A percentile compares a stretch with the other conserved stretches of the same genome.
phyloP scores from a whole-genome alignment of 1,140 invertebrate species.

The Drosophila repletoides region DNA sequence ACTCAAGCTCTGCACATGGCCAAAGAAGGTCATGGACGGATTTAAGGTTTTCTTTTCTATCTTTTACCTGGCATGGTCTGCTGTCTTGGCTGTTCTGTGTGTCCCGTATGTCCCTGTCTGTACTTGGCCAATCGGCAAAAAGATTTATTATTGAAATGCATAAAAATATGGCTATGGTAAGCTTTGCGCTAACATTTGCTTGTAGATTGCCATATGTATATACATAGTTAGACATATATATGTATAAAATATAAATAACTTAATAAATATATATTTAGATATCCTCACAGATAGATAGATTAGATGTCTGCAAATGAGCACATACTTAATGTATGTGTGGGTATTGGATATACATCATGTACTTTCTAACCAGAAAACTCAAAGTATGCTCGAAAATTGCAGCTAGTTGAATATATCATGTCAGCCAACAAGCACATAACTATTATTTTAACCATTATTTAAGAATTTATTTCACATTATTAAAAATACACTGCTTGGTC shows the following conservation, averaged over 20 bases:
- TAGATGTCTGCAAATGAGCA: conserved; percentile 1
- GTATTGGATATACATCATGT: conserved; percentile 1
- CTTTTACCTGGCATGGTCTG: background rate
- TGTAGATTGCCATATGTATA: conserved; percentile 55
- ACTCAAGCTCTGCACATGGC: conserved; percentile 44
- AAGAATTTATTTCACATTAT: conserved; percentile 7
- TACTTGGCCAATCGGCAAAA: conserved; percentile 62
- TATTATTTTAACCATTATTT: background rate
- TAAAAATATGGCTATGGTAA: conserved; percentile 66
- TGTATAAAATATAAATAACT: too few species aligned
- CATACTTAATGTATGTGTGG: background rate
- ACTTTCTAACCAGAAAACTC: conserved; percentile 27
- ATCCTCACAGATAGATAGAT: too few species aligned
- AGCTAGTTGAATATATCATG: conserved; percentile 21
- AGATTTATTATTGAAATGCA: conserved; percentile 80
- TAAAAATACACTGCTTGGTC: background rate
- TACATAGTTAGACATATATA: conserved; percentile 12
- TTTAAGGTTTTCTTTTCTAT: conserved; percentile 56
- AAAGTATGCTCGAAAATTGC: conserved; percentile 28
- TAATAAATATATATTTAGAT: conserved; percentile 10
- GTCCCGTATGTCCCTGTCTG: conserved; percentile 9
- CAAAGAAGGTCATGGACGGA: conserved; percentile 80
- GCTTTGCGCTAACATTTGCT: conserved; percentile 26
- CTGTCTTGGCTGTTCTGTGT: background rate
- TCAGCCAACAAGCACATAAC: background rate